These are phyloP conservation scores for Agrilus planipennis DNA, from an alignment of 1,140 invertebrate species.

Conservation along the genomic window DNA sequence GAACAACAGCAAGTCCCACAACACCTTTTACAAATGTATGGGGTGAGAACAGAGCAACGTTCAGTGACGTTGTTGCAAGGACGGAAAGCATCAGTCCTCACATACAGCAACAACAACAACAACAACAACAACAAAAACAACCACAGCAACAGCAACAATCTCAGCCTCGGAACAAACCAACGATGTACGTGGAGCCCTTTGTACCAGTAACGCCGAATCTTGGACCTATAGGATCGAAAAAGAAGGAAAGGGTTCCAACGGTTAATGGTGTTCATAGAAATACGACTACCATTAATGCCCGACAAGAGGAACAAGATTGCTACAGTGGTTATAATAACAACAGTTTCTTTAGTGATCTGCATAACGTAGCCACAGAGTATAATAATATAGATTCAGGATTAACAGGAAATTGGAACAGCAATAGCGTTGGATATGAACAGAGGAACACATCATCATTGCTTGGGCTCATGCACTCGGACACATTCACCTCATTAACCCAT, in stretches of 20 bases:
- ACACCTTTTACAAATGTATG: constrained; percentile 32
- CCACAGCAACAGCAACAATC: constrained; percentile 1
- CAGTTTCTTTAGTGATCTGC: constrained; percentile 14
- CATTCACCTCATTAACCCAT: constrained; percentile 7
- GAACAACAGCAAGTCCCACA: constrained; percentile 10
- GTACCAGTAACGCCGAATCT: constrained; percentile 24
- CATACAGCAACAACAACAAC: not conserved
- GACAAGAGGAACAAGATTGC: constrained; percentile 4
- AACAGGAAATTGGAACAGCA: constrained; percentile 1
- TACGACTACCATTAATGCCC: constrained; percentile 5
- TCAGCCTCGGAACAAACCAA: constrained; percentile 20
- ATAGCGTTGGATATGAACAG: no score
- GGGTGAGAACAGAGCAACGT: constrained; percentile 42
- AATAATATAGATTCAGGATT: not conserved
- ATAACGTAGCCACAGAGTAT: constrained; percentile 8
- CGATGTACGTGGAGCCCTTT: constrained; percentile 32
- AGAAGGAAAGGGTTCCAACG: constrained; percentile 16
- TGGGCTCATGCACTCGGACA: no score
- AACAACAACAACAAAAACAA: constrained; percentile 2
- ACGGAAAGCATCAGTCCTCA: constrained; percentile 14
- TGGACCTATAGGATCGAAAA: constrained; percentile 30
- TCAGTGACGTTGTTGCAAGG: constrained; percentile 45
- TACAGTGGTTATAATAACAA: constrained; percentile 8
- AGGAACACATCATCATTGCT: no score
- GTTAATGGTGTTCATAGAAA: not conserved